Evolutionary conservation across 1,140 invertebrate species (phyloP), one percentile per base, ranked within the genome.

Genomic region (Drosophila sp.): DNA sequence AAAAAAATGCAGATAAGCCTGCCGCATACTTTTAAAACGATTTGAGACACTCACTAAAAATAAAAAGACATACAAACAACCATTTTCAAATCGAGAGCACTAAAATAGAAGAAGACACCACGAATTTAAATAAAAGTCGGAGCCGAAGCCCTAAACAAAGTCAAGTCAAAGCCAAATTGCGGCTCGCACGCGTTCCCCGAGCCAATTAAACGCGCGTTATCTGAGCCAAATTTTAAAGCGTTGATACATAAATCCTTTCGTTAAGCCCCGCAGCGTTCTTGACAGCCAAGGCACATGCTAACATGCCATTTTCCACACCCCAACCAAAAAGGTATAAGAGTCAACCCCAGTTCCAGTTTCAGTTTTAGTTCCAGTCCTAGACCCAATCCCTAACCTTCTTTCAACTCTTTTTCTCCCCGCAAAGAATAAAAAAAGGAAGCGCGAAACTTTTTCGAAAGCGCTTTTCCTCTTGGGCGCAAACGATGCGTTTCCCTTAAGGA

Each of bases 211-310:
- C 72, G 81, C 77, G 73, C 90, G 89, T 91, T 91, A 91, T 91
- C 90, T 91, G 81, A 63, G 67, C 76, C 78, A 90, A 90, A 89
- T 86, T 91, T 91, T 91, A 91, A 91, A 91, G 90, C 90, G 90
- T 91, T 91, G 90, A 91, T 91, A 90, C 90, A 91, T 91, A 91
- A 91, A 91, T 91, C 90, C 90, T 90, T 87, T 83, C 76, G 83
- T 83, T 89, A 89, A 89, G 83, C 83, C 84, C 84, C 83, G 83
- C 84, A 89, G 83, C 84, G 83, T 89, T 89, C 79, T 89, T 89
- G 83, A 89, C 83, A 89, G 84, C 84, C 84, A 89, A 89, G 83
- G 83, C 84, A 89, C 83, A 89, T 89, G 83, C 83, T 89, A 89
- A 89, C 84, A 89, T 89, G 83, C 84, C 72, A 89, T 89, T 89